phyloP scores from a whole-genome alignment of 2,113 vertebrate genomes.

The Rattus rattus region DNA sequence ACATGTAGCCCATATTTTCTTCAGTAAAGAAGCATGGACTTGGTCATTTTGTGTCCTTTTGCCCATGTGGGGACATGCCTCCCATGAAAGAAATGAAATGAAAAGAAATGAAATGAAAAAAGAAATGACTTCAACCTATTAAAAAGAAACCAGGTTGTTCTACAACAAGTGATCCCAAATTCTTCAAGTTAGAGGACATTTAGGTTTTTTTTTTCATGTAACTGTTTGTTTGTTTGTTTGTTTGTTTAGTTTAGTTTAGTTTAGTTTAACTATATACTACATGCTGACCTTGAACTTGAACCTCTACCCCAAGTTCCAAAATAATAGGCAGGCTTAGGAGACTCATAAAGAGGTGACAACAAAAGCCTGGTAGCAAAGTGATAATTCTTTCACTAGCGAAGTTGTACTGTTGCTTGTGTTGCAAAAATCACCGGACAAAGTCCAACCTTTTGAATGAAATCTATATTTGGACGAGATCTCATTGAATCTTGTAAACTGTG shows the following conservation, averaged over 20 bases:
- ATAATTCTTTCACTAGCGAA: background rate
- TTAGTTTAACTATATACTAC: background rate
- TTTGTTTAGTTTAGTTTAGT: background rate
- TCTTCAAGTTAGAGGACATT: background rate
- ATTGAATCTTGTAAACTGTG: background rate
- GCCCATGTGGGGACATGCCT: fast-evolving
- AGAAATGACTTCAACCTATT: background rate
- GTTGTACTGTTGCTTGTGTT: background rate
- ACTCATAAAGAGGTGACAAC: background rate
- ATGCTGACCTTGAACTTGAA: background rate
- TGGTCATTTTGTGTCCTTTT: background rate
- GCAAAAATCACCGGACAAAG: background rate
- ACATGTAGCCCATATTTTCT: background rate
- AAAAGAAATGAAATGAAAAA: too few relatives aligned
- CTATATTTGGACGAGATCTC: background rate
- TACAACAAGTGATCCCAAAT: background rate
- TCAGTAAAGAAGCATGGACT: background rate
- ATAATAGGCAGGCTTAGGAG: background rate
- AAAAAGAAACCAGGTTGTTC: background rate
- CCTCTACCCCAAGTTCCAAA: background rate
- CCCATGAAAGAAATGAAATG: background rate
- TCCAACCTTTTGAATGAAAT: background rate
- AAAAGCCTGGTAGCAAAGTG: background rate
- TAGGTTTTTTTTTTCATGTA: background rate
- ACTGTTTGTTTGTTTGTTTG: background rate